phyloP scores from a whole-genome alignment of 2,113 vertebrate species.

The Dolichotis patagonum region DNA sequence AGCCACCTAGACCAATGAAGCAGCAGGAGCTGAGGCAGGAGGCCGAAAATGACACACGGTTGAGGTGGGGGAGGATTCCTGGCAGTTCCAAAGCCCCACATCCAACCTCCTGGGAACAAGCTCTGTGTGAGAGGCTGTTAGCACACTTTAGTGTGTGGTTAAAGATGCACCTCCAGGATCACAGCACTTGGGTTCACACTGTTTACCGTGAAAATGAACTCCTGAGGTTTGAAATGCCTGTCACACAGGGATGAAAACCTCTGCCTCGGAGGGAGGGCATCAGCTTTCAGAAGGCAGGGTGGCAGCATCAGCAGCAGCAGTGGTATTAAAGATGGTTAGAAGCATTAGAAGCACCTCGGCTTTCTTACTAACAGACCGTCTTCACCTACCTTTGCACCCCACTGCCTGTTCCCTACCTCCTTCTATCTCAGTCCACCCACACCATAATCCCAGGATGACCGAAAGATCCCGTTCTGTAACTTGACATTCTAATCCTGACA shows the following conservation, averaged over 20 bases:
- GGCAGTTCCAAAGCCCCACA: not conserved
- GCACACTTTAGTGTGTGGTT: not conserved
- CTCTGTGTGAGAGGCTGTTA: not conserved
- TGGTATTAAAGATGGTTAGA: too few relatives aligned
- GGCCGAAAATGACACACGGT: not conserved
- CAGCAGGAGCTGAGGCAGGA: not conserved
- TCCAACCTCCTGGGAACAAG: not conserved
- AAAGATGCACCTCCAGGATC: not conserved
- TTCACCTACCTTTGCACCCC: not conserved
- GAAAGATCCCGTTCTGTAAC: not conserved
- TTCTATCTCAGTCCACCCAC: not conserved
- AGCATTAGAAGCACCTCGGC: not conserved
- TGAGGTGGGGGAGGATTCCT: not conserved
- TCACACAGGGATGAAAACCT: not conserved
- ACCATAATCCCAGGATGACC: not conserved
- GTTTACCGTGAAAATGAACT: not conserved
- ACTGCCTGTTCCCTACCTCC: not conserved
- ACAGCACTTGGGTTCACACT: not conserved
- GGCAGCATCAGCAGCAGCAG: not conserved
- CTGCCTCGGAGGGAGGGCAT: not conserved
- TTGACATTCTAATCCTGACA: conserved; percentile 21
- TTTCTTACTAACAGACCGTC: not conserved
- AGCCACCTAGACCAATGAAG: not conserved
- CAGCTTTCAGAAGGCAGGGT: not conserved
- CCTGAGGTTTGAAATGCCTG: not conserved